Percentiles rank a stretch among this genome's conserved stretches.
Conservation (phyloP, 1,140 invertebrate genomes). For the Brachionus rotundiformis region DNA sequence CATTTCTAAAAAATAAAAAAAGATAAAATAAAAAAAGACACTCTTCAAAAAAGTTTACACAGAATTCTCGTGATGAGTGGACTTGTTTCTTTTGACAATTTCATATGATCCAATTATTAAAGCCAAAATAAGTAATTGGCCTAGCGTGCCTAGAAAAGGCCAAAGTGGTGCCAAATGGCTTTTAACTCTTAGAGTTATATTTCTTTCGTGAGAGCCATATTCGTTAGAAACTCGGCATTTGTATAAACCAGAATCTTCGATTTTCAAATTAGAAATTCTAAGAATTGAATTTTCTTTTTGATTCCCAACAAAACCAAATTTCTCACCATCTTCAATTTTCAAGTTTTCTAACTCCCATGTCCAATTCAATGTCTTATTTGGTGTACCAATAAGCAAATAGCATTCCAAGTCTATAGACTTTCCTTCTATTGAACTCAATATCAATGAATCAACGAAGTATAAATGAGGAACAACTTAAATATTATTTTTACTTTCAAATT, state of each 20-base stretch:
- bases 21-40: background rate
- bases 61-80: background rate
- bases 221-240: background rate
- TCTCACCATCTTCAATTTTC: background rate
- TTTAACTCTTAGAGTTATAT: conserved; percentile 39
- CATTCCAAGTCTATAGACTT: background rate
- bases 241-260: background rate
- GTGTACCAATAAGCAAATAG: background rate
- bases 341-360: background rate
- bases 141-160: conserved; percentile 38
- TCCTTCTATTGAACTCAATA: background rate
- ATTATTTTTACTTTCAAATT: background rate
- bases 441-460: conserved; percentile 9
- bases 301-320: background rate
- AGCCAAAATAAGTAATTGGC: background rate
- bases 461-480: conserved; percentile 30
- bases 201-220: conserved; percentile 20
- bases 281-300: background rate
- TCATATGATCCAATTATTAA: background rate
- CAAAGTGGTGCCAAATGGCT: conserved; percentile 23
- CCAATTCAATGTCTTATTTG: conserved; percentile 5
- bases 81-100: background rate
- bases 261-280: background rate
- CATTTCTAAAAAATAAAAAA: background rate
- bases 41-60: background rate